Base-by-base conservation (phyloP, 2,888 invertebrate species). In the Aspidapion aeneum region DNA sequence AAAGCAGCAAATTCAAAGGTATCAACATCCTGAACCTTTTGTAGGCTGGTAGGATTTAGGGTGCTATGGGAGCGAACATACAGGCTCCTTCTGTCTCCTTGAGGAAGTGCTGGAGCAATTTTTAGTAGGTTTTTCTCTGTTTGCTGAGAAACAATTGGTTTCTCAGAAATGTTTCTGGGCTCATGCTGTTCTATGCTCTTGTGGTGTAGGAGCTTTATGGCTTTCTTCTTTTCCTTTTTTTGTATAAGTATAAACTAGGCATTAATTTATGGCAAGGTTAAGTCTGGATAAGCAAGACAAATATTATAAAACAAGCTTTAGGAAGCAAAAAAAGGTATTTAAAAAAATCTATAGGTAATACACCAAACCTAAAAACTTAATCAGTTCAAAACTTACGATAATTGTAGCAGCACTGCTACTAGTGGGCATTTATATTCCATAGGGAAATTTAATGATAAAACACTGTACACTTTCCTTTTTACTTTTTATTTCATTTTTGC, bases 21-120 rank as follows among this genome's bases (percentile, higher is more conserved):
- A 3, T 35, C 52, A 20, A 66, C 62, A 49, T 72, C 66, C 19
- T 68, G 70, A 17, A 59, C 57, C 64, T 75, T 75, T 35, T 69
- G 69, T 63, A 72, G 58, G 61, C 67, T 73, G 21, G 73, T 66
- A n/a, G 72, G 68, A 68, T 75, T 78, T 68, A 86, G 73, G 57
- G 82, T 83, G 66, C 84, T 84, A 68, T 85, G 81, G 2, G 86
- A 85, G 55, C 85, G 78, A 60, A 77, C 75, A 68, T 74, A 74
- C 55, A 75, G 69, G 63, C 71, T 74, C 51, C 72, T 72, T 58
- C 69, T 71, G 57, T 73, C 73, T 60, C 73, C 71, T 19, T 66
- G 63, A 2, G 79, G 77, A 66, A 79, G 70, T 22, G 79, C 79
- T 21, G 79, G 75, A 48, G 76, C 78, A 64, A 79, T 79, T 66